Percentiles rank a stretch among this genome's conserved stretches.
Evolutionary conservation across 2,888 invertebrate genomes (phyloP).

Genomic region (Cephus runcator): DNA sequence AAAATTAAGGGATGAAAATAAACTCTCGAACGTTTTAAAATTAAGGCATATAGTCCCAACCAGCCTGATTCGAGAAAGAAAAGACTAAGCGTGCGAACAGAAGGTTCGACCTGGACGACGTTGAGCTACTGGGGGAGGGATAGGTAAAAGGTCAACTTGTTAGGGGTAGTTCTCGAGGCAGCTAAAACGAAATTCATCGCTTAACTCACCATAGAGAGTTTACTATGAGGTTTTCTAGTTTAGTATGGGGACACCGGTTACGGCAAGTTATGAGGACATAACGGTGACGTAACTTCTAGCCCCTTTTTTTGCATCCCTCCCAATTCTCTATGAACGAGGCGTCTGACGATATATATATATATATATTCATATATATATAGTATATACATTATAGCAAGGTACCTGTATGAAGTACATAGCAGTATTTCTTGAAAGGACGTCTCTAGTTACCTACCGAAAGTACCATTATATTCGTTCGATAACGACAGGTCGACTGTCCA

Average conservation of each 20-base stretch:
- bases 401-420: background rate
- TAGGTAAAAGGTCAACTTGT: background rate
- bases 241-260: constrained; percentile 46
- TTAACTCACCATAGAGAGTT: constrained; percentile 31
- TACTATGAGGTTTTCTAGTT: constrained; percentile 10
- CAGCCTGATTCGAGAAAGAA: background rate
- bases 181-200: constrained; percentile 49
- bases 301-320: constrained; percentile 18
- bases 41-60: background rate
- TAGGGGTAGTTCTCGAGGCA: background rate
- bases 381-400: background rate
- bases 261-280: constrained; percentile 44
- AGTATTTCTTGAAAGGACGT: background rate
- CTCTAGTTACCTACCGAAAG: background rate
- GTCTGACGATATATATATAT: background rate
- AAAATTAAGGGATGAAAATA: background rate
- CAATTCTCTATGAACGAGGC: constrained; percentile 1
- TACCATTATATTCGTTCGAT: background rate
- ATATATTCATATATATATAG: background rate
- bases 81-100: background rate
- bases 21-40: background rate
- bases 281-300: constrained; percentile 13
- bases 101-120: background rate
- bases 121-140: background rate
- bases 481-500: background rate